These are phyloP conservation scores for Hemiscyllium ocellatum DNA, from an alignment of 2,113 vertebrate species.

Conservation along the genomic window DNA sequence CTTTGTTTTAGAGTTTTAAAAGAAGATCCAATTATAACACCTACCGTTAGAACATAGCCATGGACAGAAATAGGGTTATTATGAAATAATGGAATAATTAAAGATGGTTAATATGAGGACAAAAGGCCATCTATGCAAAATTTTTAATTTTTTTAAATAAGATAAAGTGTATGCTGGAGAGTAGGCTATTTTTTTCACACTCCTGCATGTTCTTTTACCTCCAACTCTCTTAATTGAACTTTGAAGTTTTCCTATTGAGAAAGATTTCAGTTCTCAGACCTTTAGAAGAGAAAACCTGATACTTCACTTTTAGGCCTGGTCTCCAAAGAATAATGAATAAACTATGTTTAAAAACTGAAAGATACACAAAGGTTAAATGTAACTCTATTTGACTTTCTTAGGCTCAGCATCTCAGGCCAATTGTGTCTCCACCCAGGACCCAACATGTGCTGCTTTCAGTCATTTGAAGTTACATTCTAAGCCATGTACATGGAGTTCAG, in stretches of 20 bases:
- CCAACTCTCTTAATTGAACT: too few relatives aligned
- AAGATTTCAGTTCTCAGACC: neutral
- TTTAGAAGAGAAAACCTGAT: neutral
- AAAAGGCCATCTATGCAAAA: too few relatives aligned
- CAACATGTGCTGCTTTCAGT: neutral
- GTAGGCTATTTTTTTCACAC: too few relatives aligned
- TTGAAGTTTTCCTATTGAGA: neutral
- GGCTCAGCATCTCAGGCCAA: neutral
- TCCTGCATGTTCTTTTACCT: too few relatives aligned
- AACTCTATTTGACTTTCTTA: neutral
- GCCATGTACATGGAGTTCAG: neutral
- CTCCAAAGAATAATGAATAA: neutral
- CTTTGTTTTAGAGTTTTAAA: too few relatives aligned
- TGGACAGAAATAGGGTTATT: too few relatives aligned
- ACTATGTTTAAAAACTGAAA: neutral
- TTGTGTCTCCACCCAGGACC: neutral
- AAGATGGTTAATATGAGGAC: too few relatives aligned
- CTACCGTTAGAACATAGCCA: too few relatives aligned
- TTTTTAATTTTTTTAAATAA: too few relatives aligned
- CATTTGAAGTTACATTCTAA: neutral
- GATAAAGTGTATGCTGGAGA: too few relatives aligned
- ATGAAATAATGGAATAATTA: too few relatives aligned
- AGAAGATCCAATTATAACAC: too few relatives aligned
- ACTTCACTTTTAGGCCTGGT: neutral
- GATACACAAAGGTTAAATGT: neutral